A percentile compares a stretch with the other conserved stretches of the same genome.
phyloP scores from a whole-genome alignment of 2,797 vertebrate species.

The Pristis pectinata region DNA sequence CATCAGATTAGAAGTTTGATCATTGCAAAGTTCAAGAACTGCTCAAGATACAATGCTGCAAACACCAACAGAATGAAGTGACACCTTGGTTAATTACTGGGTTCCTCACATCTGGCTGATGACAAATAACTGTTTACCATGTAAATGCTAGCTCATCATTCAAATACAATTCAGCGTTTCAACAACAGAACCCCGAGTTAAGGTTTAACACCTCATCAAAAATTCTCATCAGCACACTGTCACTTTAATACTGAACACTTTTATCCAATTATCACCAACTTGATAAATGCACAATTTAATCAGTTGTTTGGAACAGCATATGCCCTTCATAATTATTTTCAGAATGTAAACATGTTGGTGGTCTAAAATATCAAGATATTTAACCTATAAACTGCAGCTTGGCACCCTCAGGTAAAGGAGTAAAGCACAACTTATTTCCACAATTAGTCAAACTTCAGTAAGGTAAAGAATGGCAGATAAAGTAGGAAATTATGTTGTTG shows the following conservation, averaged over 20 bases:
- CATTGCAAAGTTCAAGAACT: neutral
- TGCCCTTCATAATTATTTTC: neutral
- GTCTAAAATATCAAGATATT: neutral
- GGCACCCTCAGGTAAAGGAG: no score
- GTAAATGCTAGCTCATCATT: neutral
- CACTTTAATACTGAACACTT: neutral
- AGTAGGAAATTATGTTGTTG: neutral
- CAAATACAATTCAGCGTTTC: neutral
- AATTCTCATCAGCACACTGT: neutral
- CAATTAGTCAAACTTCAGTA: neutral
- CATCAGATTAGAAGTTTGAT: neutral
- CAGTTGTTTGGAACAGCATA: neutral
- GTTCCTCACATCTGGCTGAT: neutral
- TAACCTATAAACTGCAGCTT: neutral
- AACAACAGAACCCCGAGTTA: neutral
- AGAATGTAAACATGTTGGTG: neutral
- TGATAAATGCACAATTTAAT: neutral
- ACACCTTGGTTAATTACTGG: neutral
- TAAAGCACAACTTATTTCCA: neutral
- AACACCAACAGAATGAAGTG: neutral
- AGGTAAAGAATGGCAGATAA: neutral
- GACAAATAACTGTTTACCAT: neutral
- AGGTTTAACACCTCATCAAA: neutral
- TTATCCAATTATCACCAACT: neutral
- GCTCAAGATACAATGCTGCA: neutral